Evolutionary conservation across 2,113 vertebrate species (phyloP).

Genomic region (Passer domesticus): DNA sequence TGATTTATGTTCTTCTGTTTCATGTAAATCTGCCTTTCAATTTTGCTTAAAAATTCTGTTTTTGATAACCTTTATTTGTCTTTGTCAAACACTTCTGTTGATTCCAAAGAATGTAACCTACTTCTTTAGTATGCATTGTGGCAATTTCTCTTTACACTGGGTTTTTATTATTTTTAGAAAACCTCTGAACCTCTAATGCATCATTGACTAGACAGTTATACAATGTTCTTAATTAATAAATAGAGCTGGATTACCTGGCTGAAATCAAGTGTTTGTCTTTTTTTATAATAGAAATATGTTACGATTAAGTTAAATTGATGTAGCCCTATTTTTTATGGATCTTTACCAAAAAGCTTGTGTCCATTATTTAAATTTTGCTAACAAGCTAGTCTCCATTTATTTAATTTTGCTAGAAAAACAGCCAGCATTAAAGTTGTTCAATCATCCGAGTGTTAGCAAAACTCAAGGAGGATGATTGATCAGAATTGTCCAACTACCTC

Average conservation of each 20-base stretch:
- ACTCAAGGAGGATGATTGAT: background rate
- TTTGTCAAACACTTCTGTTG: background rate
- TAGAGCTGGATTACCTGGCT: background rate
- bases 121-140: background rate
- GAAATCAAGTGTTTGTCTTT: background rate
- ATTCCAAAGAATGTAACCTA: background rate
- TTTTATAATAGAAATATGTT: background rate
- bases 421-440: background rate
- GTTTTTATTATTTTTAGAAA: background rate
- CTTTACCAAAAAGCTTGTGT: background rate
- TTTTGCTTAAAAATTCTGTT: background rate
- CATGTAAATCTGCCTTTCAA: background rate
- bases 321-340: background rate
- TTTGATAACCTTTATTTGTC: background rate
- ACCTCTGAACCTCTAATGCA: background rate
- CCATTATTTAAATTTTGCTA: background rate
- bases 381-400: background rate
- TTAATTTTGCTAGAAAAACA: background rate
- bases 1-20: background rate
- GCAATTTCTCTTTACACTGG: background rate
- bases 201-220: background rate
- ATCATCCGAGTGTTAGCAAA: background rate
- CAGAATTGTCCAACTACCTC: background rate
- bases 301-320: background rate
- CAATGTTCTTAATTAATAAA: background rate